These are phyloP conservation scores for Helogale parvula DNA, from an alignment of 2,113 vertebrate species.

Conservation along the genomic window DNA sequence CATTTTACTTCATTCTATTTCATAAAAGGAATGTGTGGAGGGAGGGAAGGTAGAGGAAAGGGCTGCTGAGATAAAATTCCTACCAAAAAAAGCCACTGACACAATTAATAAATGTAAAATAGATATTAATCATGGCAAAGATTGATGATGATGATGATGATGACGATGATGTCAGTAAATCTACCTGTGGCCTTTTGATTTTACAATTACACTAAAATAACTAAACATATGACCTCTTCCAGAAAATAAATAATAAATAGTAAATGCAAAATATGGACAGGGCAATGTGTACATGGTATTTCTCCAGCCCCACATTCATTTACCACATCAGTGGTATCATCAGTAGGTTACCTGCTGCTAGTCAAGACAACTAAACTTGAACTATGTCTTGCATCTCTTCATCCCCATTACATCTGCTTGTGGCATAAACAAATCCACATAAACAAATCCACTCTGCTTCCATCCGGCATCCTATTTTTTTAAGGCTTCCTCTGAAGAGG, in stretches of 20 bases:
- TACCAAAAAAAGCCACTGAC: not conserved
- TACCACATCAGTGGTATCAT: not conserved
- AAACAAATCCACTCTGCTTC: not conserved
- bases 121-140: not conserved
- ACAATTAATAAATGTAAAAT: slow-evolving; percentile 32
- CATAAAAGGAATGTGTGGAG: not conserved
- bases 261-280: not conserved
- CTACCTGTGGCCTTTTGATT: not conserved
- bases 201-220: not conserved
- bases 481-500: not conserved
- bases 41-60: not conserved
- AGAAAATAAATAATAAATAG: slow-evolving; percentile 38
- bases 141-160: not conserved
- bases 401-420: not conserved
- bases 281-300: not conserved
- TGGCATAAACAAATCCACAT: no score
- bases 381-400: not conserved
- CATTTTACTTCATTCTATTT: not conserved
- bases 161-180: not conserved
- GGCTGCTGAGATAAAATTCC: not conserved
- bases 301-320: not conserved
- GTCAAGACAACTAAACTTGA: not conserved
- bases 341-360: not conserved
- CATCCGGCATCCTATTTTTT: not conserved
- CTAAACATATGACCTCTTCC: not conserved